These are phyloP conservation scores for Nomada fabriciana DNA, from an alignment of 2,888 invertebrate genomes.

Conservation along the genomic window DNA sequence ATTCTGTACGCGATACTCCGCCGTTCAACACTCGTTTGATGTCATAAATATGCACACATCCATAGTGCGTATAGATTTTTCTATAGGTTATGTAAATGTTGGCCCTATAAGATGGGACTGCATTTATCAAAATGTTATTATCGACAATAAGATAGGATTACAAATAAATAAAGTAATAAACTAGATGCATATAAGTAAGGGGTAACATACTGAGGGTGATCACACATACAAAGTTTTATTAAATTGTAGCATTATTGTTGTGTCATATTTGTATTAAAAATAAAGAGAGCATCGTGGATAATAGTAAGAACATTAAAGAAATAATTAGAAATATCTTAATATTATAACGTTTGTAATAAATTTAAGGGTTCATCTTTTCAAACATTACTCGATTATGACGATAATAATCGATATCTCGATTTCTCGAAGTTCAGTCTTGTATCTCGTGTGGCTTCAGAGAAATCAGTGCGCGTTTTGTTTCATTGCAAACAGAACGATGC, in stretches of 20 bases:
- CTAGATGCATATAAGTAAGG: background rate
- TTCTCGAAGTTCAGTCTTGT: conserved; percentile 26
- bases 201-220: background rate
- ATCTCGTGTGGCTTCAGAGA: conserved; percentile 18
- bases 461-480: conserved; percentile 24
- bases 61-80: conserved; percentile 7
- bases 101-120: background rate
- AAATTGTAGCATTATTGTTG: background rate
- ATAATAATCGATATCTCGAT: conserved; percentile 50
- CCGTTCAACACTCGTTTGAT: conserved; percentile 12
- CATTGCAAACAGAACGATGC: conserved; percentile 40
- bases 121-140: background rate
- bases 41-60: conserved; percentile 28
- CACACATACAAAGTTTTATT: background rate
- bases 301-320: background rate
- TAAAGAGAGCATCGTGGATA: background rate
- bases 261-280: background rate
- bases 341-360: background rate
- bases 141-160: background rate
- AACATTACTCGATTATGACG: conserved; percentile 14
- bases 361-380: conserved; percentile 7
- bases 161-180: conserved; percentile 1
- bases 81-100: conserved; percentile 36
- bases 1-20: background rate
- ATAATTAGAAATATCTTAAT: background rate